A percentile compares a stretch with the other conserved stretches of the same genome.
Evolutionary conservation across 2,113 vertebrate species (phyloP).

Genomic region (Trogon surrucura): DNA sequence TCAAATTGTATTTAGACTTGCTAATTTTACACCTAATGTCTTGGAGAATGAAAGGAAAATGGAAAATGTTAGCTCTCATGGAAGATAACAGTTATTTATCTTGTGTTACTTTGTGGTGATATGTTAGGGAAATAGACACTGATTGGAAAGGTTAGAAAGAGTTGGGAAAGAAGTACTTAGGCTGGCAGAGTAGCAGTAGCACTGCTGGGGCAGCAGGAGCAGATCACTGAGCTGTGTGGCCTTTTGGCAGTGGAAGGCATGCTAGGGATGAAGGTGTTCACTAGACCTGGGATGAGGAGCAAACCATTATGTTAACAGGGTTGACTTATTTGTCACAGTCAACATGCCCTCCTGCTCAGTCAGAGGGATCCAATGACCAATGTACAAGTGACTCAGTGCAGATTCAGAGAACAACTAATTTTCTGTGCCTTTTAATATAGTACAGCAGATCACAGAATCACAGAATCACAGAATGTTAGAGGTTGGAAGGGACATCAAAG

Average conservation of each 20-base stretch:
- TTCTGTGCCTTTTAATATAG: accelerated
- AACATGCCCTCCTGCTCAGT: not conserved
- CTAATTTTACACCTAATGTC: not conserved
- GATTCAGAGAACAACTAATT: not conserved
- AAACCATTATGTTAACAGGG: accelerated
- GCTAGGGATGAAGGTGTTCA: not conserved
- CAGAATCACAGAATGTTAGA: too few species aligned
- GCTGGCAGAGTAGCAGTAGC: not conserved
- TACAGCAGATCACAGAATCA: not conserved
- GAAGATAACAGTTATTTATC: not conserved
- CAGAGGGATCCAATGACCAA: not conserved
- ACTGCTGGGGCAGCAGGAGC: not conserved
- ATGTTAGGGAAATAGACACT: not conserved
- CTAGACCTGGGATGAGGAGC: not conserved
- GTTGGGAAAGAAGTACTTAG: not conserved
- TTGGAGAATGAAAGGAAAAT: not conserved
- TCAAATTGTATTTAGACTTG: not conserved
- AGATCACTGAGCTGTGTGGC: not conserved
- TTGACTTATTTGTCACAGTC: not conserved
- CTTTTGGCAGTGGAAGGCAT: not conserved
- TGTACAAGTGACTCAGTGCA: accelerated
- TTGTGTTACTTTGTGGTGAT: not conserved
- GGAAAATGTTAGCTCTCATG: not conserved
- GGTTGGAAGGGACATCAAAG: too few species aligned
- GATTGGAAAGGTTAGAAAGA: not conserved